Evolutionary conservation across 2,113 vertebrate genomes (phyloP).

Genomic region (Peromyscus californicus): DNA sequence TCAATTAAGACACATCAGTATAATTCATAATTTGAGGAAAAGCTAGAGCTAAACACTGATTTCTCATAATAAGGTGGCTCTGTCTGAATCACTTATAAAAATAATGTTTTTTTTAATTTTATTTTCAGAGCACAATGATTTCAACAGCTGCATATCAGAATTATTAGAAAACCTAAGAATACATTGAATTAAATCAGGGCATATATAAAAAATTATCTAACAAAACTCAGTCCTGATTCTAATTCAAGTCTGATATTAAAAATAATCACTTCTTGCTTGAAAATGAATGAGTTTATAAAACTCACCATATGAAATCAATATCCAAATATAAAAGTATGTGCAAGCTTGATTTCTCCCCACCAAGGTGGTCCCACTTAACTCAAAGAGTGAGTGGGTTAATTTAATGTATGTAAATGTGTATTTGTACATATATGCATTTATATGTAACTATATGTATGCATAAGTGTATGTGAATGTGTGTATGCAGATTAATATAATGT

Average conservation of each 20-base stretch:
- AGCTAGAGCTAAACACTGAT: neutral
- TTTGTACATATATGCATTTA: neutral
- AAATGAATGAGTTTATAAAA: neutral
- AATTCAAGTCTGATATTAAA: neutral
- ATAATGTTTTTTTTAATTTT: neutral
- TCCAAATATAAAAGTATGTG: neutral
- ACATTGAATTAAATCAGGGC: neutral
- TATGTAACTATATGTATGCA: too few species aligned
- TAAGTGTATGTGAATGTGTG: neutral
- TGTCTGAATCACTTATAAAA: neutral
- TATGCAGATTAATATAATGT: neutral
- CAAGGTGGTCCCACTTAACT: accelerated
- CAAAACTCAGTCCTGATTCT: neutral
- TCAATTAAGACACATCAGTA: neutral
- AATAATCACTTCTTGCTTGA: neutral
- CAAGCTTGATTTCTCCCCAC: neutral
- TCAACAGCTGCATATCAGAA: neutral
- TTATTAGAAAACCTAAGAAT: neutral
- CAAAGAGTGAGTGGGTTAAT: neutral
- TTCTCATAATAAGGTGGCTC: neutral
- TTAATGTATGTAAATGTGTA: neutral
- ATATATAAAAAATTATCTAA: neutral
- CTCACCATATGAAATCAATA: neutral
- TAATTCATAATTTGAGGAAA: neutral
- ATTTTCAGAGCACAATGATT: neutral